Percentiles rank a stretch among this genome's conserved stretches.
Evolutionary conservation across 2,888 invertebrate species (phyloP).

Genomic region (Penaeus monodon): DNA sequence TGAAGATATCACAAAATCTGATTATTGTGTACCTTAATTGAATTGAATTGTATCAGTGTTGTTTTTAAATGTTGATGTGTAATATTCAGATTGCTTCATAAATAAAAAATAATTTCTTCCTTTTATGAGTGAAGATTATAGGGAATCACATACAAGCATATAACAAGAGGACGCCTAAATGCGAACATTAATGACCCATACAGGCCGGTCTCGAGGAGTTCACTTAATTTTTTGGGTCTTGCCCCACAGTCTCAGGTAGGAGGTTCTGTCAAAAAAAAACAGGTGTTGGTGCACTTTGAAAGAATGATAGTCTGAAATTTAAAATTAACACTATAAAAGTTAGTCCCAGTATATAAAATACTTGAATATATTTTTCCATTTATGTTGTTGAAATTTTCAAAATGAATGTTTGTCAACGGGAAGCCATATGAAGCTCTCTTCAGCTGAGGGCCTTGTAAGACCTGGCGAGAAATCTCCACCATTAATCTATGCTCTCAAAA

Average conservation of each 20-base stretch:
- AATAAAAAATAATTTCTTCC: neutral
- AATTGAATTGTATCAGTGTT: neutral
- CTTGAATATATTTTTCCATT: neutral
- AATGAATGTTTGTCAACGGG: constrained; percentile 72
- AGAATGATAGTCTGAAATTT: neutral
- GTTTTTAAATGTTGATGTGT: neutral
- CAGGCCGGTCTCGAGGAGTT: constrained; percentile 86
- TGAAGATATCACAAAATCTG: too few species aligned
- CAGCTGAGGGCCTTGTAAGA: constrained; percentile 83
- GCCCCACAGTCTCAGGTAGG: constrained; percentile 61
- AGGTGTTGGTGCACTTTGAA: neutral
- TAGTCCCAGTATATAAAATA: neutral
- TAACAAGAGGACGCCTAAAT: constrained; percentile 79
- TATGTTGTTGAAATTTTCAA: constrained; percentile 22
- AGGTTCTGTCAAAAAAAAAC: neutral
- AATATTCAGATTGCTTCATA: neutral
- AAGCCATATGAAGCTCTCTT: constrained; percentile 87
- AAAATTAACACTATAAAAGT: too few species aligned
- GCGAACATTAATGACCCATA: constrained; percentile 80
- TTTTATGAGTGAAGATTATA: constrained; percentile 71
- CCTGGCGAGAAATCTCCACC: constrained; percentile 80
- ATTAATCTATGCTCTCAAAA: constrained; percentile 73
- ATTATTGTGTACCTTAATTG: too few species aligned
- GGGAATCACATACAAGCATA: constrained; percentile 81
- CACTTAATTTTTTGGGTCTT: constrained; percentile 81